phyloP scores from a whole-genome alignment of 2,113 vertebrate species.

The Nanorana parkeri region DNA sequence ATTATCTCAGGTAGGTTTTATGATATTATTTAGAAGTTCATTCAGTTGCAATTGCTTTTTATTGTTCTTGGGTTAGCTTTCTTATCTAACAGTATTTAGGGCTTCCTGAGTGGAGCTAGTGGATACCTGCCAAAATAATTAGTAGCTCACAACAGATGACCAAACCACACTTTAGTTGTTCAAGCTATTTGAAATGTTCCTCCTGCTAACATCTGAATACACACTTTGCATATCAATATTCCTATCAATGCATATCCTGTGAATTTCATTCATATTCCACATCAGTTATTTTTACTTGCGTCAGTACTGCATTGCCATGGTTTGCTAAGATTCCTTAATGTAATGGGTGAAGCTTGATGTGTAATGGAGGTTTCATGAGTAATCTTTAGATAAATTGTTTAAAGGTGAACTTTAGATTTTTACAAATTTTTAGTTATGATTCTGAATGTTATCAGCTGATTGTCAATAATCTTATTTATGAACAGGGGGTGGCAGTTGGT shows the following conservation, averaged over 20 bases:
- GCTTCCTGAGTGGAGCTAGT: slow-evolving; percentile 22
- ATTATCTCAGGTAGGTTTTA: slow-evolving; percentile 33
- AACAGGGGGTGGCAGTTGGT: no score
- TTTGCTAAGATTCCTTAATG: no score
- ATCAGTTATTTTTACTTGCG: not conserved
- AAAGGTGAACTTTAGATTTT: no score
- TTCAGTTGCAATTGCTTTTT: slow-evolving; percentile 26
- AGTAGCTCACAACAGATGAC: not conserved
- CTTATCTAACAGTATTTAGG: slow-evolving; percentile 40
- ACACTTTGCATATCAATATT: slow-evolving; percentile 28
- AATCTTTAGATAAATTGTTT: no score
- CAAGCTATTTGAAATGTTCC: not conserved
- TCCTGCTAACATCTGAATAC: slow-evolving; percentile 2
- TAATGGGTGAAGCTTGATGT: no score
- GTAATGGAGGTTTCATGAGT: no score
- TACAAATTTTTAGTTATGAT: no score
- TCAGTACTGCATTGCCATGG: no score
- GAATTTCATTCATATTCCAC: not conserved
- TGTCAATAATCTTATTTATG: no score
- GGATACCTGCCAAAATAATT: slow-evolving; percentile 45
- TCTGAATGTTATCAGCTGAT: no score
- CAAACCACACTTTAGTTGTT: not conserved
- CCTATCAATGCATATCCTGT: slow-evolving; percentile 4
- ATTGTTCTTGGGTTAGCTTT: slow-evolving; percentile 12
- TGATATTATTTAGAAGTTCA: slow-evolving; percentile 6